Evolutionary conservation across 2,113 vertebrate species (phyloP).

Genomic region (Nothobranchius furzeri): DNA sequence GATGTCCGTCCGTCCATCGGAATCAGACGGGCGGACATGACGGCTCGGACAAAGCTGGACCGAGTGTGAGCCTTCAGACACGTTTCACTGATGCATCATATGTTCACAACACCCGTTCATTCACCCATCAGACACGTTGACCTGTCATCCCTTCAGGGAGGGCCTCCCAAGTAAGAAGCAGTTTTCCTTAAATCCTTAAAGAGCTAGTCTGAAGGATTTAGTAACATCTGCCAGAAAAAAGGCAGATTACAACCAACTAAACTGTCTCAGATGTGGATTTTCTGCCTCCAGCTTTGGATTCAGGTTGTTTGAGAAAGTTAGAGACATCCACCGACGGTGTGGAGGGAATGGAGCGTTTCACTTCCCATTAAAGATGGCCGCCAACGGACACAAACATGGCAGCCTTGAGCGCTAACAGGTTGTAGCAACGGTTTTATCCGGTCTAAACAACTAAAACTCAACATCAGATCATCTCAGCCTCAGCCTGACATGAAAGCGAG

Average conservation of each 20-base stretch:
- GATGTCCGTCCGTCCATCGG: slow-evolving; percentile 4
- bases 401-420: too few species aligned
- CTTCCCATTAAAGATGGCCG: too few species aligned
- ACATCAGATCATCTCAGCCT: too few species aligned
- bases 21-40: neutral
- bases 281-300: neutral
- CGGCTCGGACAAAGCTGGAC: neutral
- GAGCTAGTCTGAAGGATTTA: neutral
- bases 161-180: neutral
- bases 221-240: neutral
- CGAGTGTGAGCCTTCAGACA: slow-evolving; percentile 10
- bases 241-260: neutral
- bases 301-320: too few species aligned
- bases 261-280: neutral
- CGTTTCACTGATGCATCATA: neutral
- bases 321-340: too few species aligned
- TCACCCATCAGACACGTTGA: neutral
- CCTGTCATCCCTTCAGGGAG: neutral
- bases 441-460: too few species aligned
- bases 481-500: too few species aligned
- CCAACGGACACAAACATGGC: too few species aligned
- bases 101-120: neutral
- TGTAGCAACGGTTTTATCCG: too few species aligned
- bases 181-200: neutral
- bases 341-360: too few species aligned